Evolutionary conservation across 2,113 vertebrate species (phyloP), one percentile per base, ranked within the genome.

Genomic region (Austrofundulus limnaeus): DNA sequence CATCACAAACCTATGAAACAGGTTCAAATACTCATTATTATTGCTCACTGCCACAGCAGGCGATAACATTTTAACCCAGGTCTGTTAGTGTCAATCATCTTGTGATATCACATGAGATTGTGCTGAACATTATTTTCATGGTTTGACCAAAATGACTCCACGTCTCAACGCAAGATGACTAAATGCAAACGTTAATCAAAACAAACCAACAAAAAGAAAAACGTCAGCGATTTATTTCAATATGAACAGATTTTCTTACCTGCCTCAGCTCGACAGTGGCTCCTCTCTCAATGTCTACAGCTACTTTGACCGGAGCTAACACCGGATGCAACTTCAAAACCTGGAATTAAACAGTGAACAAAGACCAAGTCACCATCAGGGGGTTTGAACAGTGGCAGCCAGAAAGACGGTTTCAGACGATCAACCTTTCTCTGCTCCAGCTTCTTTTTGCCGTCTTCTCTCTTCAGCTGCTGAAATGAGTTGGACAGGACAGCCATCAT

Each of bases 241-340:
- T 28, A 23, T 1, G 15, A 11, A 25, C 13, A 10, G 15, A 25
- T 52, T 43, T 41, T 41, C 70, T 49, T 72, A 97, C 97, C 94
- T 95, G 96, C 46, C 96, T 93, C 17, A 96, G 85, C 54, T 98
- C 97, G 56, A 80, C 39, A 2, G 93, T 90, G 25, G 94, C 91
- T 68, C 96, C 95, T 81, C 85, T 93, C 57, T 93, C 92, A 68
- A 96, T 82, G 73, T 96, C 94, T 87, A 98, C 74, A 46, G 96
- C 95, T 50, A 97, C 93, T 90, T 97, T 99, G 24, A 98, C 50
- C 12, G 96, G 97, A 5, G 94, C 90, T 81, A 99, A 87, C 60
- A 89, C 91, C 37, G 97, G 96, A 81, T 99, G 96, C 66, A 99
- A 91, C 82, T 96, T 98, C 77, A 99, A 91, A 17, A 98, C 96